Evolutionary conservation across 2,797 vertebrate species (phyloP).

Genomic region (Sebastes reedi): DNA sequence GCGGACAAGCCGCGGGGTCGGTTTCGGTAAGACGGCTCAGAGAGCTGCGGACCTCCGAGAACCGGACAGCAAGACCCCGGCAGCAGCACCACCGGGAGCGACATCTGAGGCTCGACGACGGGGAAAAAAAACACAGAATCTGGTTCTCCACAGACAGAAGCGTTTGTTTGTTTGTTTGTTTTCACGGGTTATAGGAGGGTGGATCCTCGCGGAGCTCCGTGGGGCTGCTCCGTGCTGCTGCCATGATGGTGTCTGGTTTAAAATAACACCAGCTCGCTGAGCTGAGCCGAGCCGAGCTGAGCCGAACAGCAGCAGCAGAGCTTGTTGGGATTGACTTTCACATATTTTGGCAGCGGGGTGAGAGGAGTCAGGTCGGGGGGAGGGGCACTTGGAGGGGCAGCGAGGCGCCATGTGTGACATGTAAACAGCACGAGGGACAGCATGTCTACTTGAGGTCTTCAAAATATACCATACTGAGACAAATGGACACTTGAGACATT

Average conservation of each 20-base stretch:
- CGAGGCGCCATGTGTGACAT: conserved; percentile 25
- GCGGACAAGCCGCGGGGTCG: conserved; percentile 54
- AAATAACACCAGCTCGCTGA: conserved; percentile 25
- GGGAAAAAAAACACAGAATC: neutral
- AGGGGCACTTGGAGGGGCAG: conserved; percentile 1
- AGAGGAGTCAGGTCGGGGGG: conserved; percentile 1
- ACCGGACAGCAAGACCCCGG: conserved; percentile 85
- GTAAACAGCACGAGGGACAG: conserved; percentile 17
- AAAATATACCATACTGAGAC: neutral
- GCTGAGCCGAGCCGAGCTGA: neutral
- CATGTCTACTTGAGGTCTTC: neutral
- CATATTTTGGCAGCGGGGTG: conserved; percentile 41
- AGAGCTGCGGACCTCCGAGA: conserved; percentile 67
- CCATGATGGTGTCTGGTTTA: conserved; percentile 26
- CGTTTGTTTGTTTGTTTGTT: neutral
- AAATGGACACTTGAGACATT: neutral
- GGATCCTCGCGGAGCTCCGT: neutral
- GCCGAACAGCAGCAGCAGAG: neutral
- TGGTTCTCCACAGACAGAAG: neutral
- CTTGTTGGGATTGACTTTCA: conserved; percentile 45
- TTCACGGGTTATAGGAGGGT: neutral
- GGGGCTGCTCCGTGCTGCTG: neutral
- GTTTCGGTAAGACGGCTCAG: conserved; percentile 61
- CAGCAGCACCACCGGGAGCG: conserved; percentile 82
- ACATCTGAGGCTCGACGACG: conserved; percentile 25